Base-by-base conservation (phyloP, 2,113 vertebrate genomes). In the Rousettus leschenaultii region DNA sequence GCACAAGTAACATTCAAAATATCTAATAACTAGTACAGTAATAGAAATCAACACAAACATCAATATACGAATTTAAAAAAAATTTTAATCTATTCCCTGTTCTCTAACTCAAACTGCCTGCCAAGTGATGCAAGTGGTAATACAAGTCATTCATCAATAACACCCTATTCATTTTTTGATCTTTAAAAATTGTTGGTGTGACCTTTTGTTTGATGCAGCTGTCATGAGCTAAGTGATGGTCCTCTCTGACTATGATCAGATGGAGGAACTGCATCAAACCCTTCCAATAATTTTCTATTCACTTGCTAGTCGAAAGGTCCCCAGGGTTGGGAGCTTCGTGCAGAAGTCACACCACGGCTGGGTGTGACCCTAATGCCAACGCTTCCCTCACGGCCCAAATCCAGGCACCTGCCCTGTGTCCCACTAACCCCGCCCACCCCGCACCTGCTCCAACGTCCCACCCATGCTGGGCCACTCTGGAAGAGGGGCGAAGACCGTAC, bases 161-260 rank as follows among this genome's bases (percentile, higher is more conserved):
- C 15, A 75, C 55, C 43, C 59, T 40, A 33, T 15, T 90, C 45
- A 2, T 51, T 45, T 73, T 35, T 2, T 86, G 21, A 74, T 75
- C 66, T 96, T 63, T 68, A 28, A 43, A 57, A 80, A 45, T 28
- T 51, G 35, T 73, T 51, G 33, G 5, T 74, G 61, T 38, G 79
- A 89, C 43, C 84, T 93, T 95, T 48, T 80, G 61, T 92, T 75
- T 88, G 79, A 75, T n/a, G 55, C 26, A 30, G 45, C 45, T 92
- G 74, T 86, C 68, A 48, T 40, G 5, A 21, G 38, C 55, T 87
- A 45, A 87, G 40, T 28, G 38, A 55, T 48, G n/a, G n/a, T 5
- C 45, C 74, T 74, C 13, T 59, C 55, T 59, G 88, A 30, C n/a
- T 48, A 0, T 28, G 40, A 82, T 16, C 3, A 10, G 57, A 38